phyloP scores from a whole-genome alignment of 1,140 invertebrate genomes.

The Procambarus virginalis region DNA sequence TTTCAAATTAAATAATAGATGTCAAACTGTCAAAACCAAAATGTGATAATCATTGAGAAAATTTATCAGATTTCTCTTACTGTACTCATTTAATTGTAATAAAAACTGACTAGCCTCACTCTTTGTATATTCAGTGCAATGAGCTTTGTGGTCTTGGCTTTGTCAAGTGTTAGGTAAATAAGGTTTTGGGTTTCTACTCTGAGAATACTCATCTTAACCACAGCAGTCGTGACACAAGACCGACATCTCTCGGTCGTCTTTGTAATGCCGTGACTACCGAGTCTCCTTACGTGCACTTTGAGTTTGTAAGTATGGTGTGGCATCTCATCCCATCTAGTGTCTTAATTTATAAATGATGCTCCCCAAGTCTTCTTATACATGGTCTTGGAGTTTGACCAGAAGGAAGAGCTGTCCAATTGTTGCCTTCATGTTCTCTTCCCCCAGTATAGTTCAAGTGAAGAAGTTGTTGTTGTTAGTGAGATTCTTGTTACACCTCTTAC shows the following conservation, averaged over 20 bases:
- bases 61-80: neutral
- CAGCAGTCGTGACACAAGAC: neutral
- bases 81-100: neutral
- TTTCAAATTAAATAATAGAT: neutral
- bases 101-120: neutral
- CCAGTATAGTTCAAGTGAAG: neutral
- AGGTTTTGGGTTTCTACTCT: neutral
- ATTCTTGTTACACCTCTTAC: conserved; percentile 2
- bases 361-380: neutral
- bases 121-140: neutral
- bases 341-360: conserved; percentile 9
- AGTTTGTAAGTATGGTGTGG: neutral
- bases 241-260: neutral
- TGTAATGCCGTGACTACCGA: neutral
- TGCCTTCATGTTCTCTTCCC: neutral
- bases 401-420: neutral
- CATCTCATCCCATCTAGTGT: neutral
- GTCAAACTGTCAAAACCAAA: too few species aligned
- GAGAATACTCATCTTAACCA: neutral
- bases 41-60: too few species aligned
- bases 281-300: neutral
- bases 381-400: neutral
- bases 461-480: conserved; percentile 6
- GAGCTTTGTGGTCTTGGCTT: neutral
- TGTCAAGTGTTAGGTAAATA: neutral